These are phyloP conservation scores for Lathronympha strigana DNA, from an alignment of 2,888 invertebrate genomes.

Conservation along the genomic window DNA sequence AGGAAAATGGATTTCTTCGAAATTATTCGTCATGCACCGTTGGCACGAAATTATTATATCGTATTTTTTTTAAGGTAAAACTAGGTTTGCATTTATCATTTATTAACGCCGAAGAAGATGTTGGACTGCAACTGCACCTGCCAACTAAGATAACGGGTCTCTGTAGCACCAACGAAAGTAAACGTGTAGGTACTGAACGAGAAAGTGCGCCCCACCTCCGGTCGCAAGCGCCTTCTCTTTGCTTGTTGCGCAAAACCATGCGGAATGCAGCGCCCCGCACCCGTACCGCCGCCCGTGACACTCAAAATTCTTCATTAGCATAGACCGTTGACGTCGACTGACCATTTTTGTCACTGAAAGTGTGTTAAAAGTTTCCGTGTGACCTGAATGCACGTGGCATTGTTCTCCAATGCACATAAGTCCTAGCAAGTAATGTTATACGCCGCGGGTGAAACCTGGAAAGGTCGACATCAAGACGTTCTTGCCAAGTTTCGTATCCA, in stretches of 20 bases:
- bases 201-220: conserved; percentile 71
- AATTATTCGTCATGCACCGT: no score
- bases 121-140: conserved; percentile 73
- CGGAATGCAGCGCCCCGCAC: conserved; percentile 49
- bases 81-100: no score
- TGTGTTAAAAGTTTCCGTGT: conserved; percentile 37
- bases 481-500: no score
- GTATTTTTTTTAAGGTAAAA: no score
- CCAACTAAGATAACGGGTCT: conserved; percentile 80
- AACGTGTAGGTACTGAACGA: conserved; percentile 75
- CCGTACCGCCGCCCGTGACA: conserved; percentile 52
- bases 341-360: conserved; percentile 54
- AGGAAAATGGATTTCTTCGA: no score
- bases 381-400: conserved; percentile 29
- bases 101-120: no score
- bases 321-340: conserved; percentile 53
- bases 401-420: conserved; percentile 8
- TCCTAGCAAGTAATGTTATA: neutral
- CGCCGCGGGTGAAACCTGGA: no score
- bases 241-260: conserved; percentile 76
- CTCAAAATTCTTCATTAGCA: conserved; percentile 58
- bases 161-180: conserved; percentile 77
- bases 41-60: no score
- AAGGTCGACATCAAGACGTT: no score
- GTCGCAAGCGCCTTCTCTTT: conserved; percentile 69